Conservation (phyloP, 2,888 invertebrate genomes). For the Sphaerophoria taeniata region DNA sequence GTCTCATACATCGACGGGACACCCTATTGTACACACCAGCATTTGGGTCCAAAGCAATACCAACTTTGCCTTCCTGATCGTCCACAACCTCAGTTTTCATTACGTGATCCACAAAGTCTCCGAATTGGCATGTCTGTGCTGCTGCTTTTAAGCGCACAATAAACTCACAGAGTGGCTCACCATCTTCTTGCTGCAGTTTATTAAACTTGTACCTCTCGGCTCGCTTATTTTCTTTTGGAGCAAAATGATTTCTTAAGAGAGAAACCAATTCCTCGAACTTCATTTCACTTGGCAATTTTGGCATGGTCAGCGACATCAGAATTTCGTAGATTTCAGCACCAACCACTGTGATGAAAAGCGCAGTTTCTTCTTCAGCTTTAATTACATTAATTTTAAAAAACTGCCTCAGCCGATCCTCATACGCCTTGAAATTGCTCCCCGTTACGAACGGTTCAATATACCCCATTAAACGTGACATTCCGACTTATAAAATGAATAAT, state of each 20-base stretch:
- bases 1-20: too few species aligned
- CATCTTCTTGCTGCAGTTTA: constrained; percentile 29
- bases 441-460: constrained; percentile 37
- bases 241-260: constrained; percentile 28
- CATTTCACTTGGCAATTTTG: constrained; percentile 41
- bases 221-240: constrained; percentile 38
- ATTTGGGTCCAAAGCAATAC: neutral
- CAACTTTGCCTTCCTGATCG: neutral
- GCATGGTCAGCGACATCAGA: constrained; percentile 40
- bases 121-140: constrained; percentile 18
- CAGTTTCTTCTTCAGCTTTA: constrained; percentile 38
- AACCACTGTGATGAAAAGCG: constrained; percentile 42
- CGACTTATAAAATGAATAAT: neutral
- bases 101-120: neutral
- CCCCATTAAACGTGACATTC: constrained; percentile 26
- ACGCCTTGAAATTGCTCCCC: constrained; percentile 33
- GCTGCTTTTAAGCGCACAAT: constrained; percentile 26
- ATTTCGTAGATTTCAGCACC: constrained; percentile 43
- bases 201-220: constrained; percentile 36
- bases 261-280: constrained; percentile 13
- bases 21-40: constrained; percentile 2
- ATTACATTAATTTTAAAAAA: constrained; percentile 45
- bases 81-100: neutral
- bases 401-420: constrained; percentile 38
- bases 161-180: constrained; percentile 33